These are phyloP conservation scores for Leguminivora glycinivorella DNA, from an alignment of 1,140 invertebrate species.

Conservation along the genomic window DNA sequence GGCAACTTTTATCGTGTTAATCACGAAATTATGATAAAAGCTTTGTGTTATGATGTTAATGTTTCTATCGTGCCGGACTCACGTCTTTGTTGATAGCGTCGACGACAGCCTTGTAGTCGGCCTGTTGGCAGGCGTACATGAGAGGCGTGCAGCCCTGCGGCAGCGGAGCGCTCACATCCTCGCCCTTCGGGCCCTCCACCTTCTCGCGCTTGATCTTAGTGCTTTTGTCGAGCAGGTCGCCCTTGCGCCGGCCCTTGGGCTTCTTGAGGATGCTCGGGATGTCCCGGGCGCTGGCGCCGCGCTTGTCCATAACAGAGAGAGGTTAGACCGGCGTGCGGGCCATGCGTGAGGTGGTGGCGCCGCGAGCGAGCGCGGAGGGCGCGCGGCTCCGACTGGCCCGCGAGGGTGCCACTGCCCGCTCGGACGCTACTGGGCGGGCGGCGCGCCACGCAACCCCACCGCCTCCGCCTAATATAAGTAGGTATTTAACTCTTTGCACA, in stretches of 20 bases:
- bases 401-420: slow-evolving; percentile 53
- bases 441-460: slow-evolving; percentile 50
- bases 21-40: slow-evolving; percentile 15
- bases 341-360: slow-evolving; percentile 42
- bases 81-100: slow-evolving; percentile 76
- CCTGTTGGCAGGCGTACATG: slow-evolving; percentile 94
- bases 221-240: slow-evolving; percentile 68
- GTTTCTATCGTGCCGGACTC: slow-evolving; percentile 44
- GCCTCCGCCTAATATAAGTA: slow-evolving; percentile 49
- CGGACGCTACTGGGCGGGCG: slow-evolving; percentile 50
- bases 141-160: slow-evolving; percentile 85
- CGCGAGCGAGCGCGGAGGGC: slow-evolving; percentile 24
- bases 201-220: slow-evolving; percentile 69
- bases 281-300: slow-evolving; percentile 58
- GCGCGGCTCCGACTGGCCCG: slow-evolving; percentile 54
- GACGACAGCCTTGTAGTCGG: slow-evolving; percentile 73
- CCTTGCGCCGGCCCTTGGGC: slow-evolving; percentile 55
- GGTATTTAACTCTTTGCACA: slow-evolving; percentile 45
- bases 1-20: slow-evolving; percentile 10
- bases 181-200: slow-evolving; percentile 49
- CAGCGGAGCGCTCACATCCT: slow-evolving; percentile 65
- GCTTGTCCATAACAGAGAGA: slow-evolving; percentile 70
- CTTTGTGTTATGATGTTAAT: not conserved
- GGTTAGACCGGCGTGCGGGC: slow-evolving; percentile 44
- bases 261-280: slow-evolving; percentile 73